A percentile compares a stretch with the other conserved stretches of the same genome.
Conservation (phyloP, 2,113 vertebrate species). For the Butorides virescens region DNA sequence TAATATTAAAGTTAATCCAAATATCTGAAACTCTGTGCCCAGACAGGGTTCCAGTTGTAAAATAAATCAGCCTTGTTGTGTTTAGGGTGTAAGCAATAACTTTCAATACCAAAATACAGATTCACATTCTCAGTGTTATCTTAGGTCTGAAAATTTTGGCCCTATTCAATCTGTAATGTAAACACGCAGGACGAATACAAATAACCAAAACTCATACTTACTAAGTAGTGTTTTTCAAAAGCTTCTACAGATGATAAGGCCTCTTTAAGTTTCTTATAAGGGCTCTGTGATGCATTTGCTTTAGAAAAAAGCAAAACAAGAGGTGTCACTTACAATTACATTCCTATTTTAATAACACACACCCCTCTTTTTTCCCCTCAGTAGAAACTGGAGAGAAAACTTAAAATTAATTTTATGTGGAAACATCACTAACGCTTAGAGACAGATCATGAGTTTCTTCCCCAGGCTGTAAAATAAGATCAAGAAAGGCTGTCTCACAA, state of each 20-base stretch:
- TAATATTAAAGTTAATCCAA: not conserved
- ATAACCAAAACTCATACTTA: constrained; percentile 66
- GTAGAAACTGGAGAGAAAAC: not conserved
- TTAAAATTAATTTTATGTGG: not conserved
- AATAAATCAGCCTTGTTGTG: not conserved
- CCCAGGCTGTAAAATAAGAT: not conserved
- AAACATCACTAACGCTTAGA: not conserved
- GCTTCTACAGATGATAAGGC: constrained; percentile 95
- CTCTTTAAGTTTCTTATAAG: constrained; percentile 97
- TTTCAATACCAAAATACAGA: not conserved
- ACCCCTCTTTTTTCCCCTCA: not conserved
- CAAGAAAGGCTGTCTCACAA: not conserved
- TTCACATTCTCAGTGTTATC: not conserved
- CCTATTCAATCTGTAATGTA: not conserved
- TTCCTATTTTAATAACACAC: not conserved
- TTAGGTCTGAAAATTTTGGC: not conserved
- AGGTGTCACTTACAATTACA: not conserved
- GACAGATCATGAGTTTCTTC: not conserved
- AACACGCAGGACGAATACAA: not conserved
- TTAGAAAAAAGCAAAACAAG: constrained; percentile 36
- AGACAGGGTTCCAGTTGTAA: not conserved
- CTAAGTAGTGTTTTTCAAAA: constrained; percentile 97
- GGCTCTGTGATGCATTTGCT: constrained; percentile 93
- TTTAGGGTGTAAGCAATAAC: not conserved
- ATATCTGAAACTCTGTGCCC: not conserved